phyloP scores from a whole-genome alignment of 1,140 invertebrate genomes.

The Drosophila sproati region DNA sequence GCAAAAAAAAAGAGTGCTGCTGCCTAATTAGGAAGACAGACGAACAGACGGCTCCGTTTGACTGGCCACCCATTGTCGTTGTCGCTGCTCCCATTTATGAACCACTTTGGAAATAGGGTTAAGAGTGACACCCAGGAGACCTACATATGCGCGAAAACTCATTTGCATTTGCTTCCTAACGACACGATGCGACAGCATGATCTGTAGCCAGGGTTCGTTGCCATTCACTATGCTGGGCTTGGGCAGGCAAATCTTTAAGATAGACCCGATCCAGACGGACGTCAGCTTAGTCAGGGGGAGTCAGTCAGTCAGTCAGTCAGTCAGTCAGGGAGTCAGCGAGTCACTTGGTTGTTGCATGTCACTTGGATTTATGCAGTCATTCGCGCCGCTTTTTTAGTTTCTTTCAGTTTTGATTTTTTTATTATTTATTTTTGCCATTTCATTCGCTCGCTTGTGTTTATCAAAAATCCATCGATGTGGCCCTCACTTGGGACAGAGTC shows the following conservation, averaged over 20 bases:
- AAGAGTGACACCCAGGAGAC: slow-evolving; percentile 79
- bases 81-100: slow-evolving; percentile 69
- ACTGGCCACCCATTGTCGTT: slow-evolving; percentile 61
- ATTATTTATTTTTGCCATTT: slow-evolving; percentile 59
- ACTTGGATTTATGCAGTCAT: slow-evolving; percentile 81
- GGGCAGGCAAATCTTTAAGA: slow-evolving; percentile 36
- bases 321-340: slow-evolving; percentile 24
- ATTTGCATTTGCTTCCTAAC: slow-evolving; percentile 73
- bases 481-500: slow-evolving; percentile 35
- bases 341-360: slow-evolving; percentile 61
- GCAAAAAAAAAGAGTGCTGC: slow-evolving; percentile 4
- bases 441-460: slow-evolving; percentile 46
- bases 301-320: slow-evolving; percentile 20
- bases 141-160: slow-evolving; percentile 65
- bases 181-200: slow-evolving; percentile 26
- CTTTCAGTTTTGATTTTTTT: neutral
- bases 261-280: slow-evolving; percentile 22
- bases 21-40: slow-evolving; percentile 21
- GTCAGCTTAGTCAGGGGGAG: slow-evolving; percentile 22
- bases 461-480: slow-evolving; percentile 56
- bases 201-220: slow-evolving; percentile 18
- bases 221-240: slow-evolving; percentile 14
- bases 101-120: slow-evolving; percentile 64
- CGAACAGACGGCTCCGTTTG: neutral
- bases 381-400: slow-evolving; percentile 58